These are phyloP conservation scores for Drosophila merina DNA, from an alignment of 2,888 invertebrate genomes.

Conservation along the genomic window DNA sequence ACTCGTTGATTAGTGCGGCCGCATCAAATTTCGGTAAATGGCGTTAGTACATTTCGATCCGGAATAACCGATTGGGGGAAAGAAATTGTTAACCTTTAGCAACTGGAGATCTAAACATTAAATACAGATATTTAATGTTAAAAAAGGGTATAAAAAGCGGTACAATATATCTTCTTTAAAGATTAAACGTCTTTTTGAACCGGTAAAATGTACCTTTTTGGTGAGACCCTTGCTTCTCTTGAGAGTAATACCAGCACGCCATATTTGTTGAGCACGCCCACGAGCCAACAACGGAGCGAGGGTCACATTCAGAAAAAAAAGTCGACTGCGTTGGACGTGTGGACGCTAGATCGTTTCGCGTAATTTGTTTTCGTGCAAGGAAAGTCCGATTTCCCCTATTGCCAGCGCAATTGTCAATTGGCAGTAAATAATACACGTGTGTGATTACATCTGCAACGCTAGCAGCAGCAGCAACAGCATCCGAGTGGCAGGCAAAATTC, in stretches of 20 bases:
- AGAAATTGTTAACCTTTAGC: neutral
- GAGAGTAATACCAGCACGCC: neutral
- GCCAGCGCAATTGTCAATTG: neutral
- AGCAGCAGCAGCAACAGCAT: slow-evolving; percentile 6
- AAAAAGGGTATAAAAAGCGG: too few relatives aligned
- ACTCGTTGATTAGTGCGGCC: neutral
- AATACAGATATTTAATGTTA: too few relatives aligned
- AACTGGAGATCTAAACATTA: neutral
- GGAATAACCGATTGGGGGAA: neutral
- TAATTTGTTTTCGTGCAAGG: slow-evolving; percentile 27
- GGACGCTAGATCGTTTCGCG: slow-evolving; percentile 11
- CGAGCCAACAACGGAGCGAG: neutral
- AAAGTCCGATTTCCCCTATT: neutral
- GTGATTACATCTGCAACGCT: neutral
- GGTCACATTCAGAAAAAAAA: slow-evolving; percentile 7
- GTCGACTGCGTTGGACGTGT: slow-evolving; percentile 11
- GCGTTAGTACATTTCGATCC: neutral
- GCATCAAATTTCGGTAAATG: neutral
- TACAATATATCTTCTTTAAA: too few relatives aligned
- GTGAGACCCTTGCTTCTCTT: too few relatives aligned
- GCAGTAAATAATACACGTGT: slow-evolving; percentile 4
- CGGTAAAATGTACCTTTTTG: too few relatives aligned
- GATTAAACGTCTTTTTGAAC: too few relatives aligned
- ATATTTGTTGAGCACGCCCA: too few relatives aligned
- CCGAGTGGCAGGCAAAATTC: neutral